Conservation (phyloP, 2,888 invertebrate genomes). For the Octonoba sinensis region DNA sequence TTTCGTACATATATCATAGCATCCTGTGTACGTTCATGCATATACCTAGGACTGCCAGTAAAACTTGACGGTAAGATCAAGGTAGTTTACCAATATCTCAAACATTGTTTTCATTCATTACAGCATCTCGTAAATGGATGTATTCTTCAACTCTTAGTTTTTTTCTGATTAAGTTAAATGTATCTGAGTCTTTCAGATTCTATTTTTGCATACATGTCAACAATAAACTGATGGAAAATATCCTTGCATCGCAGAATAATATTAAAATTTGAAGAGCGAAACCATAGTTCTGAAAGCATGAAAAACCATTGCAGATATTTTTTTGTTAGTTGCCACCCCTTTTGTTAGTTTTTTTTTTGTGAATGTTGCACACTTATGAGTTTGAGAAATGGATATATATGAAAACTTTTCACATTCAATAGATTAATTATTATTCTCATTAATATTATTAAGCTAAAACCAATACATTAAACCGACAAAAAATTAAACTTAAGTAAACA, state of each 20-base stretch:
- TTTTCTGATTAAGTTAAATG: constrained; percentile 68
- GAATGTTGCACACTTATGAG: no score
- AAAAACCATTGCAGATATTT: constrained; percentile 67
- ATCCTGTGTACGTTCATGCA: no score
- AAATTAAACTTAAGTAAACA: no score
- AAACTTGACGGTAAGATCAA: neutral
- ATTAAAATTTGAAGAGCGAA: constrained; percentile 57
- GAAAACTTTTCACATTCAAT: no score
- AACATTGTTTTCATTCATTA: constrained; percentile 64
- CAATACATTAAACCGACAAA: no score
- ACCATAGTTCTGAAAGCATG: constrained; percentile 68
- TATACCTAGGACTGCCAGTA: no score
- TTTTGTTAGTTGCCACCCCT: no score
- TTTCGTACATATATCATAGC: no score
- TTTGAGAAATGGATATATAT: no score
- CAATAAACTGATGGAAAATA: constrained; percentile 69
- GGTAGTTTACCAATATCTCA: neutral
- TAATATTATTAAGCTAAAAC: no score
- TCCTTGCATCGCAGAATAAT: constrained; percentile 65
- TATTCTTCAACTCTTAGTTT: constrained; percentile 68
- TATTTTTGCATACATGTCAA: constrained; percentile 70
- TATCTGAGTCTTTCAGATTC: constrained; percentile 69
- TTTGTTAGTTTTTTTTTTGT: no score
- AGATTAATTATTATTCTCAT: no score
- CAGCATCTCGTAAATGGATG: constrained; percentile 60